Base-by-base conservation (phyloP, 2,888 invertebrate species). In the Pristionchus entomophagus region DNA sequence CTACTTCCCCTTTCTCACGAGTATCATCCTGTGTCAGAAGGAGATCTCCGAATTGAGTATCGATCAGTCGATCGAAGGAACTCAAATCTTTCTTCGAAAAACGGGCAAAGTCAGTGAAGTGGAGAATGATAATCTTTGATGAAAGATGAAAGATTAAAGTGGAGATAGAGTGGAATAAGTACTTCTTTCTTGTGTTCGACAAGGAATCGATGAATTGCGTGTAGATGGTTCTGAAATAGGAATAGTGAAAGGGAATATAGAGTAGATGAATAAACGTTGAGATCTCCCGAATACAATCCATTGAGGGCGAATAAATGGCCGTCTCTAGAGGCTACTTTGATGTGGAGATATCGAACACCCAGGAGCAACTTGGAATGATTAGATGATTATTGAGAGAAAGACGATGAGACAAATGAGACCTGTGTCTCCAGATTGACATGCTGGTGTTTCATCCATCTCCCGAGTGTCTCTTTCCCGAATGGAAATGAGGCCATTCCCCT, bases 361-460 rank as follows among this genome's bases (percentile, higher is more conserved):
- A 83, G 62, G 5, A 62, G 62, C 10, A 83, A n/a, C 82, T 83
- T 22, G n/a, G 59, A 59, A 59, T 19, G 10, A 19, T 29, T 6
- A 62, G 8, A 5, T 10, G n/a, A 56, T 56, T 56, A 65, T 12
- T 10, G 8, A 65, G 26, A n/a, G 10, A 29, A n/a, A 22, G 32
- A 29, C 5, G 14, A 65, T 10, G 29, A 29, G 26, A 65, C 6
- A 4, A n/a, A 35, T 12, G 26, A 29, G 26, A 62, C 82, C 82
- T 83, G 82, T 6, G 82, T 83, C 45, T 83, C 82, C n/a, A 83
- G 10, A 62, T 83, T 59, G 62, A 83, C 82, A 26, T 59, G 32
- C 26, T 83, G 82, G 38, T 83, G 82, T 41, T 83, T 59, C 82
- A 83, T 83, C 82, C 82, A 83, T 62, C 82, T 17, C 1, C 29